These are phyloP conservation scores for Hypsopygia costalis DNA, from an alignment of 2,888 invertebrate genomes.

Conservation along the genomic window DNA sequence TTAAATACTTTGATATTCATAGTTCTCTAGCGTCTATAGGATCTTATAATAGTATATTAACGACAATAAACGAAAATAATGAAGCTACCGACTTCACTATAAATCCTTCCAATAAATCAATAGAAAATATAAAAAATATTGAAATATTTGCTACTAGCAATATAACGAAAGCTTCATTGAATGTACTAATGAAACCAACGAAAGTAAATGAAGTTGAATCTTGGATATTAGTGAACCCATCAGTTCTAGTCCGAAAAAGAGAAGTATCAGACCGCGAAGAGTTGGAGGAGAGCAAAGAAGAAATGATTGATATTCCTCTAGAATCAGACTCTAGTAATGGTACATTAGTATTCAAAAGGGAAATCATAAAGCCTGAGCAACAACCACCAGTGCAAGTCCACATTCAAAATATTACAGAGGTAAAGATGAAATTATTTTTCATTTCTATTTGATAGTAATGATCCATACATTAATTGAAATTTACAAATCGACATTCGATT, in stretches of 20 bases:
- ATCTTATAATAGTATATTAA: conserved; percentile 11
- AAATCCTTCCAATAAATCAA: not conserved
- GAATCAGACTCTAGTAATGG: conserved; percentile 59
- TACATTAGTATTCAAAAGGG: conserved; percentile 60
- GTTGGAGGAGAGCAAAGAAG: conserved; percentile 40
- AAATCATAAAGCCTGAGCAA: conserved; percentile 70
- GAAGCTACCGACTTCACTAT: too few species aligned
- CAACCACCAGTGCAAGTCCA: conserved; percentile 83
- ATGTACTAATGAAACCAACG: conserved; percentile 44
- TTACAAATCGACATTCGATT: too few species aligned
- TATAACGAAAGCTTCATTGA: conserved; percentile 29
- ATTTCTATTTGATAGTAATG: too few species aligned
- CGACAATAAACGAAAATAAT: not conserved
- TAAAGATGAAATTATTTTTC: too few species aligned
- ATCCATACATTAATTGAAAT: too few species aligned
- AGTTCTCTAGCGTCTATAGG: conserved; percentile 38
- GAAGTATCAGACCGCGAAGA: conserved; percentile 45
- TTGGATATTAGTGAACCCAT: conserved; percentile 66
- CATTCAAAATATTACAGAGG: conserved; percentile 84
- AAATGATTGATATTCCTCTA: conserved; percentile 61
- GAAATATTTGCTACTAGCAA: conserved; percentile 41
- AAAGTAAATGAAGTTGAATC: conserved; percentile 49
- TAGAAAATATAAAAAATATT: conserved; percentile 20
- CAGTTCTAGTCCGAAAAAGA: conserved; percentile 53
- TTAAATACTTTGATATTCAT: conserved; percentile 50